Base-by-base conservation (phyloP, 2,888 invertebrate species). In the Mimas tiliae region DNA sequence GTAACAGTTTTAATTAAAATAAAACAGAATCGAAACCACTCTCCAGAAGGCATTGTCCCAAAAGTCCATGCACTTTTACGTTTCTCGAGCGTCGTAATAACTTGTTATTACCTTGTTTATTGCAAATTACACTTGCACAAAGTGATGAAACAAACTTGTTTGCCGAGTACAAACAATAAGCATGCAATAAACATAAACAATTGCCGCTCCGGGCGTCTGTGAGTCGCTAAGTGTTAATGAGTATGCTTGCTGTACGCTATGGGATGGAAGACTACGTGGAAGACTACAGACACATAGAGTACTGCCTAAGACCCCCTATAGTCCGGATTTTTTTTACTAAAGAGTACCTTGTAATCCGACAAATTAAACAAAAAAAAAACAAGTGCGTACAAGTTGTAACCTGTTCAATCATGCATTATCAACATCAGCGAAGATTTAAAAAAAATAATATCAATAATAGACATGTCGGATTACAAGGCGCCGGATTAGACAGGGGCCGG, bases 131-230 rank as follows among this genome's bases (percentile, higher is more conserved):
- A 81, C 76, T 82, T 63, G 80, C 70, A 74, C 72, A 69, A 78
- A 75, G 76, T 79, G 77, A 78, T 77, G 84, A 81, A 83, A 82
- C 84, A 80, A 86, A 85, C 84, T 86, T 83, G 86, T 85, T 86
- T 83, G 80, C 80, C 77, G 81, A 82, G 79, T 78, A 75, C 81
- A 84, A 86, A 87, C 87, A 88, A 89, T 88, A 87, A 89, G 85
- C 83, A 80, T 78, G 82, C 81, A 84, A 87, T 90, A 90, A 90
- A 88, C 87, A 87, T 90, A 88, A 90, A 87, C 89, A 87, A 87
- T 86, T 83, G 84, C 74, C 74, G 82, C 72, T 71, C 69, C 68
- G 70, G 79, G 84, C 82, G 87, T 84, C 88, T 87, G 84, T 78
- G 70, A 79, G 77, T 75, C 80, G 77, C 74, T 79, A 80, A 84